A percentile compares a stretch with the other conserved stretches of the same genome.
Conservation (phyloP, 2,113 vertebrate species). For the Coreoperca whiteheadi region DNA sequence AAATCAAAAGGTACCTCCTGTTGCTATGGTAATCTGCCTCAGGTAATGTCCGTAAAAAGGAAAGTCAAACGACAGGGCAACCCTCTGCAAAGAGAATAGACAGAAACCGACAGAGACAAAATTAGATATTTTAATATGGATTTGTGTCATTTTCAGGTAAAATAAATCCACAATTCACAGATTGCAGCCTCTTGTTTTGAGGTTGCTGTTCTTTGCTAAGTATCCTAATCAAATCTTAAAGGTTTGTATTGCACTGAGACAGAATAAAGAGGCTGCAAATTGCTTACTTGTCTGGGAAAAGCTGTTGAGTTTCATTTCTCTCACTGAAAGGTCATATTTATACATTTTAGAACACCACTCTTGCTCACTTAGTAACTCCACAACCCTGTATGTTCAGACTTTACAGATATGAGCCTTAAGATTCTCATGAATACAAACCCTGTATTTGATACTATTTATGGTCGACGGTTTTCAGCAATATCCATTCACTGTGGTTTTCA, state of each 20-base stretch:
- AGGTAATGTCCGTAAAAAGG: constrained; percentile 94
- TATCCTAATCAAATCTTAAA: background rate
- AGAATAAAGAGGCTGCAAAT: constrained; percentile 1
- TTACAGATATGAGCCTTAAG: background rate
- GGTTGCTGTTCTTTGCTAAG: background rate
- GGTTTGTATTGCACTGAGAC: background rate
- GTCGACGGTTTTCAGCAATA: background rate
- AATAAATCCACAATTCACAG: background rate
- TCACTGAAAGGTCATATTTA: background rate
- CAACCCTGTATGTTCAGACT: background rate
- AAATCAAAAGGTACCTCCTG: constrained; percentile 85
- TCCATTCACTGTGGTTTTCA: background rate
- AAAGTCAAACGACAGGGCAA: constrained; percentile 92
- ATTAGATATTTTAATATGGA: background rate
- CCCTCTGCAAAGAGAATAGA: constrained; percentile 79
- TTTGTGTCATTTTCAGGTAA: background rate
- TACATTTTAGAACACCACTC: background rate
- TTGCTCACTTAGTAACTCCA: background rate
- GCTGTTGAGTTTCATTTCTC: background rate
- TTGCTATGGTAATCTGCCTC: constrained; percentile 93
- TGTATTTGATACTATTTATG: background rate
- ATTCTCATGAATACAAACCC: background rate
- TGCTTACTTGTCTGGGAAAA: background rate
- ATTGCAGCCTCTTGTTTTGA: background rate
- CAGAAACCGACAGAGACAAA: constrained; percentile 5